These are phyloP conservation scores for Ciconia stormi DNA, from an alignment of 2,113 vertebrate species.

Conservation along the genomic window DNA sequence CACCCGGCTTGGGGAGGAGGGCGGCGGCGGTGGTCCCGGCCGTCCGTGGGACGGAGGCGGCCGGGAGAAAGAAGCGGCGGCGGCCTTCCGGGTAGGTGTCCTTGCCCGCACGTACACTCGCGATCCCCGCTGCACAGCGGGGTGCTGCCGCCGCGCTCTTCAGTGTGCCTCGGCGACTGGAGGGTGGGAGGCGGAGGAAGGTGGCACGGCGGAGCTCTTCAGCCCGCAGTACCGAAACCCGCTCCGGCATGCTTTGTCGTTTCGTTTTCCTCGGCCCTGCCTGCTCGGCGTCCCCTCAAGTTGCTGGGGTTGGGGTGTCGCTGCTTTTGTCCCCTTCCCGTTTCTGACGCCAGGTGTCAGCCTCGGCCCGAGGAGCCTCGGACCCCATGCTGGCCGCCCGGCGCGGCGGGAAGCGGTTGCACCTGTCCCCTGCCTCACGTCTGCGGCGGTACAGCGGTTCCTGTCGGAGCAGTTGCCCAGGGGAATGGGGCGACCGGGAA, in stretches of 20 bases:
- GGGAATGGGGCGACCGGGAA: background rate
- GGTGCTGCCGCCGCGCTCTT: background rate
- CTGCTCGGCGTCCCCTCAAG: rapidly evolving
- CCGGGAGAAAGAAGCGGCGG: background rate
- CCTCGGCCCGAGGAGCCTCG: no score
- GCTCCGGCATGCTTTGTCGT: background rate
- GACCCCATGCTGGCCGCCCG: background rate
- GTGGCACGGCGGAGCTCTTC: background rate
- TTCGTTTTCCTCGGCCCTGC: background rate
- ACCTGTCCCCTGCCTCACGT: rapidly evolving
- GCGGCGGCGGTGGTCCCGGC: background rate
- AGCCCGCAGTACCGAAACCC: background rate
- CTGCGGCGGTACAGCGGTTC: background rate
- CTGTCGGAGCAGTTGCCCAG: rapidly evolving
- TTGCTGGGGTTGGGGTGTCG: rapidly evolving
- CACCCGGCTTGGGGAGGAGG: background rate
- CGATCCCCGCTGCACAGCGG: background rate
- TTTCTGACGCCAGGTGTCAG: background rate
- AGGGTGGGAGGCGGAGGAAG: background rate
- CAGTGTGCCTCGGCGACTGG: background rate
- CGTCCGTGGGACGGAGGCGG: background rate
- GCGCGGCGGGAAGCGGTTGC: background rate
- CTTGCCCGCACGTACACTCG: no score
- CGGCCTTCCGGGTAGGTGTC: slow-evolving; percentile 21
- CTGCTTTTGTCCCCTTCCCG: no score